These are phyloP conservation scores for Todiramphus chloris DNA, from an alignment of 2,113 vertebrate genomes.

Conservation along the genomic window DNA sequence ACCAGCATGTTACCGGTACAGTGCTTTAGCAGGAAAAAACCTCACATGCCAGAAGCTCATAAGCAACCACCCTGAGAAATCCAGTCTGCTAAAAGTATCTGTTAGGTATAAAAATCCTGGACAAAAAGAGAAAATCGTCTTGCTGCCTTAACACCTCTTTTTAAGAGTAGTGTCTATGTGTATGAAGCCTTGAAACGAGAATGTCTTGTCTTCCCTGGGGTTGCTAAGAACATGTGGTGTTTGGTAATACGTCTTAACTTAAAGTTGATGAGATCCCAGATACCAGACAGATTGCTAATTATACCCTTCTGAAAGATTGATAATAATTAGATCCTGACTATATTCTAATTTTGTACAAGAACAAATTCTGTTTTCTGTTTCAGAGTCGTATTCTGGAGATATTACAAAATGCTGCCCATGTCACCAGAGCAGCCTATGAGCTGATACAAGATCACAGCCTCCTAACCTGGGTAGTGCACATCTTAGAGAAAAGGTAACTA, in stretches of 20 bases:
- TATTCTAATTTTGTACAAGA: background rate
- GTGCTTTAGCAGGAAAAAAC: background rate
- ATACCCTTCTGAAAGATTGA: background rate
- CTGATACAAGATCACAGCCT: constrained; percentile 86
- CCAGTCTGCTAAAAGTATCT: background rate
- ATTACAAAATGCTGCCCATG: constrained; percentile 75
- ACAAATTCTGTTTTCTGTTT: background rate
- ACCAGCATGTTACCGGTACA: background rate
- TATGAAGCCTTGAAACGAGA: background rate
- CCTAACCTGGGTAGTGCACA: constrained; percentile 85
- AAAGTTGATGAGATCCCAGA: background rate
- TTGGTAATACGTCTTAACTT: background rate
- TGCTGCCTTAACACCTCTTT: background rate
- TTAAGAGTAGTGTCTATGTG: background rate
- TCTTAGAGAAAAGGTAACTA: constrained; percentile 81
- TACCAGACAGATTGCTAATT: background rate
- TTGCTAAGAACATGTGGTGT: background rate
- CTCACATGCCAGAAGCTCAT: background rate
- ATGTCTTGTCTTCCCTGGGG: background rate
- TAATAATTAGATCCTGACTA: background rate
- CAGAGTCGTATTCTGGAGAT: constrained; percentile 87
- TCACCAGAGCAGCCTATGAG: constrained; percentile 85
- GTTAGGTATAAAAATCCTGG: background rate
- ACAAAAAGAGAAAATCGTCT: background rate
- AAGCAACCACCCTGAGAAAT: background rate